A percentile compares a stretch with the other conserved stretches of the same genome.
phyloP scores from a whole-genome alignment of 2,113 vertebrate species.

The Acrocephalus kingi region DNA sequence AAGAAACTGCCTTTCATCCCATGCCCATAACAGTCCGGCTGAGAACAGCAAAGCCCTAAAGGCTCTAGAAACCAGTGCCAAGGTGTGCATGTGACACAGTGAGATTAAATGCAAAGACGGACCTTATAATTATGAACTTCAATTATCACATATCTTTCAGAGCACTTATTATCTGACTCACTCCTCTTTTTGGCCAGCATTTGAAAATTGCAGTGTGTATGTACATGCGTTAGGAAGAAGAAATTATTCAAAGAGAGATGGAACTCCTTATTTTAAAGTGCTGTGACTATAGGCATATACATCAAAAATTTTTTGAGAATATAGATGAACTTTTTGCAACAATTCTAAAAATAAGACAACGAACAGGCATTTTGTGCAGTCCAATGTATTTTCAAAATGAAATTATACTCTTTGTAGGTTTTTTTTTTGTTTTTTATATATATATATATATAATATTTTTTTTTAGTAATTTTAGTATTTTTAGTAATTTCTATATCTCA shows the following conservation, averaged over 20 bases:
- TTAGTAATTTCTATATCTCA: neutral
- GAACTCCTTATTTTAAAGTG: neutral
- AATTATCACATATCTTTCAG: slow-evolving; percentile 5
- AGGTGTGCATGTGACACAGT: slow-evolving; percentile 5
- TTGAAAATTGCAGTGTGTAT: neutral
- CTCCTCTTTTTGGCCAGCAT: neutral
- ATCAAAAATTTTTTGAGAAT: neutral
- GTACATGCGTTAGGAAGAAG: neutral
- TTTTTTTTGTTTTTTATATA: neutral
- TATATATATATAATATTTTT: neutral
- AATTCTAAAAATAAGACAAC: neutral
- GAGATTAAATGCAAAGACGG: slow-evolving; percentile 12
- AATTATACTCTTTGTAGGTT: neutral
- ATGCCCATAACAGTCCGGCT: neutral
- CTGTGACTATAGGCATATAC: neutral
- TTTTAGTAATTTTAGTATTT: neutral
- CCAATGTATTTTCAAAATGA: neutral
- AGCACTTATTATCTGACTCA: neutral
- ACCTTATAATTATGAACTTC: slow-evolving; percentile 10
- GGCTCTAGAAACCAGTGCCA: slow-evolving; percentile 13
- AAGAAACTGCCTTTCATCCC: neutral
- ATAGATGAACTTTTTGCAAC: neutral
- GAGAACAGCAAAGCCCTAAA: neutral
- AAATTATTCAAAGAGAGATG: neutral
- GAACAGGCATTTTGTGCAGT: neutral